Base-by-base conservation (phyloP, 30 jellyfish, hydroid and myxozoan genomes). In the Clytia hemisphaerica region DNA sequence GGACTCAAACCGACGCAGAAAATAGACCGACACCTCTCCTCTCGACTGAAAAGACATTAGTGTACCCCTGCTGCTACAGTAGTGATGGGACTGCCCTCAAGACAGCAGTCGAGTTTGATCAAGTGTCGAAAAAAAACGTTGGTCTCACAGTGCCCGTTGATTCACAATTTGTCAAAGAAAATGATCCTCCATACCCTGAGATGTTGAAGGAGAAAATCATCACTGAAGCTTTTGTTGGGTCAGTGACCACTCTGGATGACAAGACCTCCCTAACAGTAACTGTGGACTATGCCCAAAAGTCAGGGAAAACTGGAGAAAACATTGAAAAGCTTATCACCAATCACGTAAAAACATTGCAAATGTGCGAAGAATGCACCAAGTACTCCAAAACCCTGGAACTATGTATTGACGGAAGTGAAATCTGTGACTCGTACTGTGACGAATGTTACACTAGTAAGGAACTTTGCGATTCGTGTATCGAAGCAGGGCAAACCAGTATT, bases 41-140 rank as follows among this genome's bases (percentile, higher is more conserved):
- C 27, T 33, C 28, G 27, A 45, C 21, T 2, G 70, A 47, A 27
- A 29, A 4, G 14, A 42, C 51, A 4, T 38, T 4, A 0, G 81
- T 69, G 12, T 14, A 14, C 10, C 73, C 81, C 5, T 69, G 81
- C 18, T 22, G 71, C 12, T 69, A 15, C 33, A 58, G 61, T 27
- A 69, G 31, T 34, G 71, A 69, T 69, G 81, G 81, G 9, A 69
- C 81, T 2, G 81, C 81, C 18, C 36, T 69, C 32, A 69, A 69
- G 37, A 70, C 81, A 6, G 81, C 81, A 7, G 34, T 69, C 29
- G 81, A 69, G 29, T 69, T 24, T 48, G 81, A 69, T 27, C 72
- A 27, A 45, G 32, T 40, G 4, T 30, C 34, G 35, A 69, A 69
- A 69, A 58, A 26, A 50, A 46, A 49, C 36, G 47, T 69, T 0